A percentile compares a stretch with the other conserved stretches of the same genome.
Evolutionary conservation across 2,113 vertebrate species (phyloP).

Genomic region (Scortum barcoo): DNA sequence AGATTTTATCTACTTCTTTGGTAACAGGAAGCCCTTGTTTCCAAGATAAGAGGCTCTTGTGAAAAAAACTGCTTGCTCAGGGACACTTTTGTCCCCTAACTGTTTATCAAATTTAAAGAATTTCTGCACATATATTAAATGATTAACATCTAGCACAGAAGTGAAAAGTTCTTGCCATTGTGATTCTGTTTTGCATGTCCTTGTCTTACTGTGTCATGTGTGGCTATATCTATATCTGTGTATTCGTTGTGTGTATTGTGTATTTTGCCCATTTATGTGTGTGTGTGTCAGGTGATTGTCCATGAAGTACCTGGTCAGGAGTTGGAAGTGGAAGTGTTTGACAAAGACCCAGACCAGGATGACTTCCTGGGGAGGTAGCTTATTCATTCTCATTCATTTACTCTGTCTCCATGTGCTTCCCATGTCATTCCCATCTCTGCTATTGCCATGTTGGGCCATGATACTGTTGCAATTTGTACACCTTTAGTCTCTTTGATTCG

Average conservation of each 20-base stretch:
- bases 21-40: slow-evolving; percentile 64
- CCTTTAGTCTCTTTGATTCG: background rate
- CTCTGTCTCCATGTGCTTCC: slow-evolving; percentile 59
- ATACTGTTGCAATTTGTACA: slow-evolving; percentile 13
- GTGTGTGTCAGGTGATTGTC: slow-evolving; percentile 90
- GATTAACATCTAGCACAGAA: background rate
- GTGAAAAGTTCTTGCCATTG: slow-evolving; percentile 38
- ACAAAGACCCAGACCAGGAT: slow-evolving; percentile 97
- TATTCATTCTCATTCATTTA: slow-evolving; percentile 66
- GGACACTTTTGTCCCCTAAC: slow-evolving; percentile 16
- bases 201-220: slow-evolving; percentile 55
- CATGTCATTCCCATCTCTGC: slow-evolving; percentile 49
- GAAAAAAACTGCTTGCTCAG: slow-evolving; percentile 41
- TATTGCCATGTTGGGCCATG: background rate
- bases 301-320: slow-evolving; percentile 96
- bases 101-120: slow-evolving; percentile 6
- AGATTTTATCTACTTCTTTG: slow-evolving; percentile 50
- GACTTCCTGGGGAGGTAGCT: slow-evolving; percentile 95
- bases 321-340: slow-evolving; percentile 94
- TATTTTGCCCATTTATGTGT: slow-evolving; percentile 72
- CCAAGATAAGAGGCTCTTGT: slow-evolving; percentile 48
- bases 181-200: slow-evolving; percentile 71
- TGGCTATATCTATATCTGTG: slow-evolving; percentile 69
- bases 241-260: slow-evolving; percentile 66
- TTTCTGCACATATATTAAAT: background rate